Evolutionary conservation across 2,888 invertebrate genomes (phyloP), one percentile per base, ranked within the genome.

Genomic region (Mythimna vitellina): DNA sequence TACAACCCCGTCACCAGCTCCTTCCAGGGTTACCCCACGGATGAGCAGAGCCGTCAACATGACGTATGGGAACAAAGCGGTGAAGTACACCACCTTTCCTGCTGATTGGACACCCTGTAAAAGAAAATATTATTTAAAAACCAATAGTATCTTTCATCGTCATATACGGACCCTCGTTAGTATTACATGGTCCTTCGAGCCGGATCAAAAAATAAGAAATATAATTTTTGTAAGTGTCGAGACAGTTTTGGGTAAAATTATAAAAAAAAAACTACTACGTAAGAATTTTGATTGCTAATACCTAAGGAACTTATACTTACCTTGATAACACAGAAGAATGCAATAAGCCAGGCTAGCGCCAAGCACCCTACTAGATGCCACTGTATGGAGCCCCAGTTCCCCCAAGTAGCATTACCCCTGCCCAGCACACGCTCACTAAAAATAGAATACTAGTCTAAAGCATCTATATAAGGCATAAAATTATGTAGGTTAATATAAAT

Each of bases 321-420:
- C 93, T 98, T 98, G 92, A 98, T 98, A 75, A 99, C 98, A 91
- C 98, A 98, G 84, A 99, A 97, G 95, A 98, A 99, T 76, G 98
- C 98, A 81, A 98, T 95, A 65, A 98, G 89, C 99, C 99, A 99
- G 1, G 98, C 97, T 0, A 98, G 92, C 49, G 98, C 95, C 8
- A 99, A 96, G 82, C 98, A 98, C 7, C 98, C 96, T 0, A 98
- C 98, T 68, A 99, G 94, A 90, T 98, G 98, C 98, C 98, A 98
- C 82, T 98, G 97, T 29, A 99, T 95, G 0, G 94, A 92, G 0
- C 99, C 99, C 92, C 98, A 97, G 85, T 98, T 96, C 65, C 98
- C 97, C 97, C 97, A 97, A 0, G 96, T 96, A 5, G 98, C 97
- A 32, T 96, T 95, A 0, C 97, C 97, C 78, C 98, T 95, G 53